Evolutionary conservation across 2,113 vertebrate genomes (phyloP).

Genomic region (Gadus macrocephalus): DNA sequence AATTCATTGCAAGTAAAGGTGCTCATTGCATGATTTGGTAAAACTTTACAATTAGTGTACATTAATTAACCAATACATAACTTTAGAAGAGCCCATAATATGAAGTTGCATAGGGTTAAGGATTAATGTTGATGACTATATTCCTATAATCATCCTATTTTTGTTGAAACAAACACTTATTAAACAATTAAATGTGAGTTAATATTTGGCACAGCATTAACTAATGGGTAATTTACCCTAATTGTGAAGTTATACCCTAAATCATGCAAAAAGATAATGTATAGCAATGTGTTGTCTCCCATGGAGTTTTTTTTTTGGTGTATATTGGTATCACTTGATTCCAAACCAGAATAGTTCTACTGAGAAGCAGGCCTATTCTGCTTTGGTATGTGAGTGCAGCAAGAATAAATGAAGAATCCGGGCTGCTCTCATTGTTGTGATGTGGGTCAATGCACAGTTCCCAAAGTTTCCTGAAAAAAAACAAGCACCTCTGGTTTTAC

Average conservation of each 20-base stretch:
- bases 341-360: background rate
- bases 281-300: slow-evolving; percentile 37
- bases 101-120: too few relatives aligned
- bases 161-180: too few relatives aligned
- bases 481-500: slow-evolving; percentile 26
- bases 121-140: too few relatives aligned
- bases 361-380: slow-evolving; percentile 6
- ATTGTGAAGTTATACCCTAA: slow-evolving; percentile 7
- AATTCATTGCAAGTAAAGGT: slow-evolving; percentile 57
- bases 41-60: too few relatives aligned
- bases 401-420: slow-evolving; percentile 24
- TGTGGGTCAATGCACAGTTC: slow-evolving; percentile 17
- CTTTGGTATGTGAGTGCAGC: background rate
- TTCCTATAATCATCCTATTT: too few relatives aligned
- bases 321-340: slow-evolving; percentile 46
- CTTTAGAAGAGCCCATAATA: too few relatives aligned
- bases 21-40: slow-evolving; percentile 26
- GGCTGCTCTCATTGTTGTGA: background rate
- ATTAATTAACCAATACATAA: too few relatives aligned
- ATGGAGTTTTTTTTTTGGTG: slow-evolving; percentile 34
- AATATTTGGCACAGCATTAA: too few relatives aligned
- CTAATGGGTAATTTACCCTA: too few relatives aligned
- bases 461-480: slow-evolving; percentile 2
- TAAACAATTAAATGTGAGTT: too few relatives aligned
- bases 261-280: slow-evolving; percentile 27